Evolutionary conservation across 2,113 vertebrate species (phyloP).

Genomic region (Malurus alboscapulatus): DNA sequence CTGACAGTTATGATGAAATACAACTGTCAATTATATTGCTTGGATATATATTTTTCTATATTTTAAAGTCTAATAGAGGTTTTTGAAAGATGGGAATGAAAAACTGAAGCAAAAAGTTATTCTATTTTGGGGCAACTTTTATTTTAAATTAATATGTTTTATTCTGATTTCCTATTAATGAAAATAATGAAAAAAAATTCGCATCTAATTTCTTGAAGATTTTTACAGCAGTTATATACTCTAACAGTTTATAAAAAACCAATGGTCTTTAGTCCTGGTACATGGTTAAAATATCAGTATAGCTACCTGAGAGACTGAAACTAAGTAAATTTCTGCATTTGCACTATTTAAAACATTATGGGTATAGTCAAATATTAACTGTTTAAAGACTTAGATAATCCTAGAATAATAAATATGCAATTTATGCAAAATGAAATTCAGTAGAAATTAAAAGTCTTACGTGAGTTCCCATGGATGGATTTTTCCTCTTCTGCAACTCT

Average conservation of each 20-base stretch:
- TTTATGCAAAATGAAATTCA: background rate
- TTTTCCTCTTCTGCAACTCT: background rate
- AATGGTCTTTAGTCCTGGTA: background rate
- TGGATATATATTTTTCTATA: too few species aligned
- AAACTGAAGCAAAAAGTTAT: background rate
- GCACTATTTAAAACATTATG: background rate
- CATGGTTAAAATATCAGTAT: background rate
- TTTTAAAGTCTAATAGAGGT: background rate
- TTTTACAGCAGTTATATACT: background rate
- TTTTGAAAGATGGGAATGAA: background rate
- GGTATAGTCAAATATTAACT: background rate
- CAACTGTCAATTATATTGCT: too few species aligned
- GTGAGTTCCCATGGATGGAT: background rate
- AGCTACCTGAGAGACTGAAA: background rate
- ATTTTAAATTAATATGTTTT: background rate
- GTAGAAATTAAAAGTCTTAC: background rate
- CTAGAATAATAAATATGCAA: background rate
- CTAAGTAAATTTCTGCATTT: background rate
- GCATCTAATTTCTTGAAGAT: background rate
- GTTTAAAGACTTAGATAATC: background rate
- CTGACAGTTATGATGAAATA: background rate
- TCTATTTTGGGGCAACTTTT: background rate
- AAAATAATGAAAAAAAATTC: background rate
- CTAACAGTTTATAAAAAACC: background rate
- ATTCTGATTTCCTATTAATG: background rate